phyloP scores from a whole-genome alignment of 2,888 invertebrate species.

The Mesodorylaimus sp. region DNA sequence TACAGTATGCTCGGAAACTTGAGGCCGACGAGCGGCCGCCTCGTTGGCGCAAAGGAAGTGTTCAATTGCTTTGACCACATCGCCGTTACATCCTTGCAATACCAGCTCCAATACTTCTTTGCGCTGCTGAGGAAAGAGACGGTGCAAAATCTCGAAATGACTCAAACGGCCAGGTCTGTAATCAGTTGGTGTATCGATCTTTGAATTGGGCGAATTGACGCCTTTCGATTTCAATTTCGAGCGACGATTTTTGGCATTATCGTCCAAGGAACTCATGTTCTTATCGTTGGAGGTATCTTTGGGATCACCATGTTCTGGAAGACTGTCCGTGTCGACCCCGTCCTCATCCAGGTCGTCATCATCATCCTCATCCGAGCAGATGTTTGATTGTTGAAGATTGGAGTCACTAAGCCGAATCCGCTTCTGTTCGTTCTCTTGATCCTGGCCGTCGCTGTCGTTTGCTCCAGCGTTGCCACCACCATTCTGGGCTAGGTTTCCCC shows the following conservation, averaged over 20 bases:
- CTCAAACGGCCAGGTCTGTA: constrained; percentile 37
- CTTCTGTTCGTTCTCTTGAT: constrained; percentile 8
- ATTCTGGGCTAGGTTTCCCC: constrained; percentile 39
- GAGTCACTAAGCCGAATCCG: not conserved
- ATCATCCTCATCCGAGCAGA: not conserved
- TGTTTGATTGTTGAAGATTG: not conserved
- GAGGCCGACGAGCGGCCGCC: not conserved
- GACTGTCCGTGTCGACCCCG: too few species aligned
- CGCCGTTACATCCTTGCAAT: constrained; percentile 75
- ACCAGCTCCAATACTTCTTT: constrained; percentile 62
- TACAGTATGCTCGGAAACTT: not conserved
- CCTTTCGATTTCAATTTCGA: not conserved
- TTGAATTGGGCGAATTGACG: not conserved
- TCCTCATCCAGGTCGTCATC: too few species aligned
- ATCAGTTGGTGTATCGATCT: constrained; percentile 18
- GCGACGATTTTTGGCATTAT: too few species aligned
- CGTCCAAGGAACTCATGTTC: too few species aligned
- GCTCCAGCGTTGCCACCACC: constrained; percentile 13
- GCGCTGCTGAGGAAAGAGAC: constrained; percentile 64
- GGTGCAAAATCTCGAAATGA: constrained; percentile 55
- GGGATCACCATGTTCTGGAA: not conserved
- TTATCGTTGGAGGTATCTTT: not conserved
- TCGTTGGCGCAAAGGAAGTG: constrained; percentile 45
- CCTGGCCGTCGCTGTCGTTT: constrained; percentile 10
- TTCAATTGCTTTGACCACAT: constrained; percentile 69